Evolutionary conservation across 2,888 invertebrate genomes (phyloP).

Genomic region (Phaedon cochleariae): DNA sequence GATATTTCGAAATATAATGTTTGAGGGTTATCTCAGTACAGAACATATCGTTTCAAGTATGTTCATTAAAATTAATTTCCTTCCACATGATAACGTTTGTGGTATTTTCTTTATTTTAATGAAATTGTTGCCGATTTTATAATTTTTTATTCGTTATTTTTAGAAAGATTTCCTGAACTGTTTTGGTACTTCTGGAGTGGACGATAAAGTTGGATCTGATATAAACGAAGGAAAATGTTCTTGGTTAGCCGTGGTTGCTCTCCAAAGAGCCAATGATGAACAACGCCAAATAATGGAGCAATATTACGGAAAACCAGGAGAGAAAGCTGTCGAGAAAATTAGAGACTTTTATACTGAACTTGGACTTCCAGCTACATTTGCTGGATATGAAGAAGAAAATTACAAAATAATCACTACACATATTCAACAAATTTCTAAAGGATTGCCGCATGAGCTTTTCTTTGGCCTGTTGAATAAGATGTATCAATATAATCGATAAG

Average conservation of each 20-base stretch:
- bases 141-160: conserved; percentile 41
- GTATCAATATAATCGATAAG: conserved; percentile 65
- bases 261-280: conserved; percentile 76
- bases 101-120: no score
- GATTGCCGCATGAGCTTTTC: conserved; percentile 82
- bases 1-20: no score
- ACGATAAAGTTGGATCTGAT: conserved; percentile 91
- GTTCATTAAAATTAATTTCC: no score
- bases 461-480: conserved; percentile 84
- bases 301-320: conserved; percentile 77
- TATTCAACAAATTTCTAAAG: conserved; percentile 84
- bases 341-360: conserved; percentile 81
- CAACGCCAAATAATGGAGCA: conserved; percentile 79
- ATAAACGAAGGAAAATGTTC: conserved; percentile 96
- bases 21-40: no score
- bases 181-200: conserved; percentile 84
- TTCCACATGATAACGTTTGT: no score
- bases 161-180: conserved; percentile 91
- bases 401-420: conserved; percentile 83
- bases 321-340: conserved; percentile 72
- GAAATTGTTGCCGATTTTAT: not conserved
- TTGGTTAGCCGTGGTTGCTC: conserved; percentile 91
- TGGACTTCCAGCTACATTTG: conserved; percentile 78
- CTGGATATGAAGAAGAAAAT: conserved; percentile 83
- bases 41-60: no score